phyloP scores from a whole-genome alignment of 2,113 vertebrate genomes.

The Syngnathoides biaculeatus region DNA sequence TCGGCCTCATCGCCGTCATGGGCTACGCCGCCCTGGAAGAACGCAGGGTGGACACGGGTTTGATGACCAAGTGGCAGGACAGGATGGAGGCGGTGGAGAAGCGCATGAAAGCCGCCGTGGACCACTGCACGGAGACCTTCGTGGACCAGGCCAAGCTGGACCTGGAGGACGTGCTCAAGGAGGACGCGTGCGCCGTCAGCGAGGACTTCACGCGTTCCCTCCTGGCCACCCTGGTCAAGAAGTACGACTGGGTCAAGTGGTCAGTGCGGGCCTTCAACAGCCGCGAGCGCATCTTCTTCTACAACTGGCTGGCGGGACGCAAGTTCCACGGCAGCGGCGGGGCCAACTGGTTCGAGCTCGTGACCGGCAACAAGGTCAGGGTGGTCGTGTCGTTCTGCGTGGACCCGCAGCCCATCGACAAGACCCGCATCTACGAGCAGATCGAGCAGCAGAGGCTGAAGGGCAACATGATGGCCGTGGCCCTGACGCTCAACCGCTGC shows the following conservation, averaged over 20 bases:
- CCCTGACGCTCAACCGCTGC: constrained; percentile 54
- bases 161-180: constrained; percentile 57
- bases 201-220: constrained; percentile 58
- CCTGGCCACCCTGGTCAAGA: constrained; percentile 62
- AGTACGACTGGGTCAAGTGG: constrained; percentile 79
- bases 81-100: constrained; percentile 74
- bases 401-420: constrained; percentile 68
- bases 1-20: constrained; percentile 76
- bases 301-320: constrained; percentile 76
- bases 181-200: constrained; percentile 42
- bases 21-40: constrained; percentile 72
- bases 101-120: constrained; percentile 75
- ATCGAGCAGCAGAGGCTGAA: constrained; percentile 68
- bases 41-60: constrained; percentile 58
- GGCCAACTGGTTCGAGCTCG: constrained; percentile 70
- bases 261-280: constrained; percentile 69
- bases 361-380: constrained; percentile 69
- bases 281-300: constrained; percentile 67
- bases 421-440: constrained; percentile 62
- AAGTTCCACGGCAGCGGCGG: constrained; percentile 70
- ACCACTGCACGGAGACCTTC: constrained; percentile 74
- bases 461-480: constrained; percentile 70
- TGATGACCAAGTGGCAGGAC: constrained; percentile 72
- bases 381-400: constrained; percentile 73
- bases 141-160: constrained; percentile 71